These are phyloP conservation scores for Manis pentadactyla DNA, from an alignment of 2,797 vertebrate species.

Conservation along the genomic window DNA sequence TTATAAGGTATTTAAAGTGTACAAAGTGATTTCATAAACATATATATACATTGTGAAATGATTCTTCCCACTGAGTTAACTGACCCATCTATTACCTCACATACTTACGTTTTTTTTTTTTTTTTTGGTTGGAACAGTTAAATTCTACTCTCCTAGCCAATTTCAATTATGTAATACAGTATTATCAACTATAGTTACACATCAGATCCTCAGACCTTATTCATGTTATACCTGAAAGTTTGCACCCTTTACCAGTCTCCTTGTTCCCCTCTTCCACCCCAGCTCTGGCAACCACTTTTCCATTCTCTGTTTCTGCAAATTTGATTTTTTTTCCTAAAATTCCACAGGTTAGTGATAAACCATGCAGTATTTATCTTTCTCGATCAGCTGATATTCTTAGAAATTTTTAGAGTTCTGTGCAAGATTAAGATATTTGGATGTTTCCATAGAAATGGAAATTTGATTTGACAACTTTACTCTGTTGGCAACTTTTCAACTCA, in stretches of 20 bases:
- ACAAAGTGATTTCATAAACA: background rate
- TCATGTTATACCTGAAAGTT: background rate
- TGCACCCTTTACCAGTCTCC: background rate
- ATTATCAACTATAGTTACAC: background rate
- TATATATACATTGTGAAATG: background rate
- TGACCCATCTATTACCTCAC: background rate
- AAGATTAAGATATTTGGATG: background rate
- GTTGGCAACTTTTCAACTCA: background rate
- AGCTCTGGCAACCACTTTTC: background rate
- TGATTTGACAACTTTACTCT: background rate
- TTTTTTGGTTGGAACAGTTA: background rate
- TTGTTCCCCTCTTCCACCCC: background rate
- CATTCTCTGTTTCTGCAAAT: background rate
- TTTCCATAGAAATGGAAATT: background rate
- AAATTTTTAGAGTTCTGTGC: background rate
- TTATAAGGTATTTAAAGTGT: background rate
- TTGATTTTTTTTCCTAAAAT: background rate
- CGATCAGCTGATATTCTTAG: background rate
- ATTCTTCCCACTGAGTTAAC: background rate
- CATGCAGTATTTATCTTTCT: background rate
- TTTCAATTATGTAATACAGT: background rate
- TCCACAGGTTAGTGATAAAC: background rate
- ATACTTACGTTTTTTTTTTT: background rate
- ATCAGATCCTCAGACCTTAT: background rate
- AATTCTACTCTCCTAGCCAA: background rate